phyloP scores from a whole-genome alignment of 2,888 invertebrate species.

The Sphaeridia pumilis region DNA sequence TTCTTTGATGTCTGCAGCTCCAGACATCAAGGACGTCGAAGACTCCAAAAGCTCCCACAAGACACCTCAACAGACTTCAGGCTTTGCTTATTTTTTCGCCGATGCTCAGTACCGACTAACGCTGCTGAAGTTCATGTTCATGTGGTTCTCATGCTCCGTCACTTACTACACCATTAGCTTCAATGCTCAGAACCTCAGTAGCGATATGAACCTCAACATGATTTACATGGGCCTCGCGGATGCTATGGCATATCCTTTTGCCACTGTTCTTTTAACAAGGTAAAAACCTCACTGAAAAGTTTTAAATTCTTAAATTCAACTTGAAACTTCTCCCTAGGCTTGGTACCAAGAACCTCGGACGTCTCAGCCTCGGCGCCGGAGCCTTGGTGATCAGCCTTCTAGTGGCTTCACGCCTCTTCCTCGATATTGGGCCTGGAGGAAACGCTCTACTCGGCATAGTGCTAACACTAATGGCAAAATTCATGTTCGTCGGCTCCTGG shows the following conservation, averaged over 20 bases:
- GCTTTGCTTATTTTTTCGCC: constrained; percentile 13
- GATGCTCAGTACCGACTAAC: constrained; percentile 17
- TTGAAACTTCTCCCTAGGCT: too few species aligned
- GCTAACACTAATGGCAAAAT: not conserved
- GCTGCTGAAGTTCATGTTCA: constrained; percentile 20
- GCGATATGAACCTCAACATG: constrained; percentile 27
- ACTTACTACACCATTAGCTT: constrained; percentile 31
- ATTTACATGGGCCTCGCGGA: constrained; percentile 28
- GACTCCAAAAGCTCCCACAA: constrained; percentile 2
- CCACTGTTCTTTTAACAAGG: not conserved
- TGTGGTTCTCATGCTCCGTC: constrained; percentile 27
- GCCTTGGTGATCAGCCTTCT: constrained; percentile 15
- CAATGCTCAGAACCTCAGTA: constrained; percentile 26
- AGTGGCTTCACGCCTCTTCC: too few species aligned
- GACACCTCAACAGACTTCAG: constrained; percentile 1
- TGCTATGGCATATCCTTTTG: constrained; percentile 15
- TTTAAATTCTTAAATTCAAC: too few species aligned
- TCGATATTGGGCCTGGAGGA: too few species aligned
- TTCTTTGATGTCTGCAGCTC: not conserved
- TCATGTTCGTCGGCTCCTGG: constrained; percentile 11
- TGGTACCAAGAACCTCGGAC: too few species aligned
- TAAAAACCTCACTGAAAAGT: too few species aligned
- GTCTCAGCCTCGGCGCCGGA: constrained; percentile 19
- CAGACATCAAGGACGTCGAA: not conserved
- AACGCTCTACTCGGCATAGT: not conserved